Base-by-base conservation (phyloP, 2,113 vertebrate species). In the Phrynosoma blainvillii region DNA sequence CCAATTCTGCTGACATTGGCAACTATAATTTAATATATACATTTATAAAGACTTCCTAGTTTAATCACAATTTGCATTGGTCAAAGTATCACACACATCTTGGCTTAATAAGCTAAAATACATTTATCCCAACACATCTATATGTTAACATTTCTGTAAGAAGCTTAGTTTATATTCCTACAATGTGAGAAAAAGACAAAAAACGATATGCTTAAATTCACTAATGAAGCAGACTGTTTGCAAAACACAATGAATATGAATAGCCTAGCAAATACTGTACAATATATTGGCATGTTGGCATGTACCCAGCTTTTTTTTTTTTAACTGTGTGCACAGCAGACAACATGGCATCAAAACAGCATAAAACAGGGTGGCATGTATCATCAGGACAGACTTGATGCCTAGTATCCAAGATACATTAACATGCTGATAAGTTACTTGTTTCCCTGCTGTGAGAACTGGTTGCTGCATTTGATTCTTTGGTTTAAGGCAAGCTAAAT, bases 391-490 rank as follows among this genome's bases (percentile, higher is more conserved):
- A 80, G 71, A 83, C 89, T 62, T 62, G 4, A n/a, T 90, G 89
- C 90, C 85, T 36, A 85, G 96, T 97, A 95, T 96, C 97, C 92
- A 94, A 93, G 97, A 97, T 92, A 96, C 95, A 4, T 94, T 87
- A 70, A 70, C 90, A 76, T 87, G 87, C 94, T 92, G 93, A 89
- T 92, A 95, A 97, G 95, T 89, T 95, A 93, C 93, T 90, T 88
- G 94, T 94, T 88, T 94, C 92, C 96, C 96, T 79, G 75, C 96
- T 96, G 96, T 96, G 97, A 97, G 96, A 97, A 96, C 95, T 86
- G 86, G 95, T 94, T 95, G 94, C 95, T 94, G 88, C 89, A 81
- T 93, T 93, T 91, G 93, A 91, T 95, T 95, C 95, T 91, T 93
- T 93, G 83, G 93, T 83, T 23, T 91, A 94, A 96, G 90, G 93